Percentiles rank a stretch among this genome's conserved stretches.
phyloP scores from a whole-genome alignment of 1,140 invertebrate genomes.

The Hypsibius dujardini region DNA sequence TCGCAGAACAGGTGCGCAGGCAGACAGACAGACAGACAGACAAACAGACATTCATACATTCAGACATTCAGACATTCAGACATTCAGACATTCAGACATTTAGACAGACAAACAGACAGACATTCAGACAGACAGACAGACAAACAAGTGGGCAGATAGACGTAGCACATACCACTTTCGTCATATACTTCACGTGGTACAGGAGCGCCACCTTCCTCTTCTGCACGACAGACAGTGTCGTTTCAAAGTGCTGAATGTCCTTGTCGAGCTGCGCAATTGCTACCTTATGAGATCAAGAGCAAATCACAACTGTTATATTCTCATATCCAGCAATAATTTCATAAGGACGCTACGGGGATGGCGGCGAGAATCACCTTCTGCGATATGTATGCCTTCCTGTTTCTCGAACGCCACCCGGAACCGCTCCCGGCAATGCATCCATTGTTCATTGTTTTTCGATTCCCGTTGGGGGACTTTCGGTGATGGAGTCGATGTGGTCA shows the following conservation, averaged over 20 bases:
- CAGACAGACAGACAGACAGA: no score
- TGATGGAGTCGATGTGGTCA: no score
- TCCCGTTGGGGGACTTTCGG: no score
- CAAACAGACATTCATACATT: no score
- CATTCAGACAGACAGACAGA: not conserved
- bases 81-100: no score
- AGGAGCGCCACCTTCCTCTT: not conserved
- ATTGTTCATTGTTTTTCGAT: not conserved
- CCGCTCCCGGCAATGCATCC: no score
- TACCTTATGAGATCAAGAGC: not conserved
- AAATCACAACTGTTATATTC: no score
- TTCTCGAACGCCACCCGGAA: no score
- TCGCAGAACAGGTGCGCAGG: no score
- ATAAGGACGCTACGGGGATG: not conserved
- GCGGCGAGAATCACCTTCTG: not conserved
- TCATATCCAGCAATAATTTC: not conserved
- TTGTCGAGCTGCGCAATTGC: not conserved
- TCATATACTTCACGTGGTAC: conserved; percentile 1
- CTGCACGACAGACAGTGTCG: not conserved
- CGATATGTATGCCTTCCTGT: not conserved
- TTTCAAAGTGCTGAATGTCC: not conserved
- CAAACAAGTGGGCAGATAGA: not conserved
- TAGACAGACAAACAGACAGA: not conserved
- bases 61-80: no score
- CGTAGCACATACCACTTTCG: not conserved